These are phyloP conservation scores for Gymnothorax reevesii DNA, from an alignment of 2,797 vertebrate genomes.

Conservation along the genomic window DNA sequence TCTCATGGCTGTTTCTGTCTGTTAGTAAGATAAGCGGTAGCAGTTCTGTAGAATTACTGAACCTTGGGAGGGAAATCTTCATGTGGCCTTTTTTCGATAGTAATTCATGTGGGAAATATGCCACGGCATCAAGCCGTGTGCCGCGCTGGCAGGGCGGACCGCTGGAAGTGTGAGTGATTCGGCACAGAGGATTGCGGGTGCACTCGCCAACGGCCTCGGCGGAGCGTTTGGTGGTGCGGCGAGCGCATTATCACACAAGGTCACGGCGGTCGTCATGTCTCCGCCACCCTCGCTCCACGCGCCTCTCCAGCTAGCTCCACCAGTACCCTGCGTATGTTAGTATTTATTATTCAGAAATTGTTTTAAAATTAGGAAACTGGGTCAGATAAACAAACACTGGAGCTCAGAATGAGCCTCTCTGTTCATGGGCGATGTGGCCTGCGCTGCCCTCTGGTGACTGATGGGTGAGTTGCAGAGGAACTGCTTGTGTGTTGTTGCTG, in stretches of 20 bases:
- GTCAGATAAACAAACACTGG: conserved; percentile 20
- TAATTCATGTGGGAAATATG: not conserved
- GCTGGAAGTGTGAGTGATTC: not conserved
- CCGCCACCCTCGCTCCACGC: not conserved
- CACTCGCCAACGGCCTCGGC: not conserved
- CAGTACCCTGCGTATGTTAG: not conserved
- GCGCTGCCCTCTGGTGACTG: conserved; percentile 11
- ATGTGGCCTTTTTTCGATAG: not conserved
- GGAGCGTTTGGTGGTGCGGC: not conserved
- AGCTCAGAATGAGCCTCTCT: conserved; percentile 1
- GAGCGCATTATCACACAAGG: not conserved
- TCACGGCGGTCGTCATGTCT: not conserved
- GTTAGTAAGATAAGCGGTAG: not conserved
- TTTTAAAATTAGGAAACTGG: conserved; percentile 4
- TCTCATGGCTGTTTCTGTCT: too few relatives aligned
- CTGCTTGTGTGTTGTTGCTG: not conserved
- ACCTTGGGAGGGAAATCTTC: not conserved
- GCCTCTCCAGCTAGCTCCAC: not conserved
- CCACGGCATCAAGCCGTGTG: not conserved
- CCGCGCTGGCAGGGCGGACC: not conserved
- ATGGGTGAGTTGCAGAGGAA: not conserved
- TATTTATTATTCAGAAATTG: not conserved
- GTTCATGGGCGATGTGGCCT: not conserved
- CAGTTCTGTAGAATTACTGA: not conserved
- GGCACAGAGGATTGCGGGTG: too few relatives aligned